Evolutionary conservation across 2,888 invertebrate species (phyloP).

Genomic region (Eupithecia inturbata): DNA sequence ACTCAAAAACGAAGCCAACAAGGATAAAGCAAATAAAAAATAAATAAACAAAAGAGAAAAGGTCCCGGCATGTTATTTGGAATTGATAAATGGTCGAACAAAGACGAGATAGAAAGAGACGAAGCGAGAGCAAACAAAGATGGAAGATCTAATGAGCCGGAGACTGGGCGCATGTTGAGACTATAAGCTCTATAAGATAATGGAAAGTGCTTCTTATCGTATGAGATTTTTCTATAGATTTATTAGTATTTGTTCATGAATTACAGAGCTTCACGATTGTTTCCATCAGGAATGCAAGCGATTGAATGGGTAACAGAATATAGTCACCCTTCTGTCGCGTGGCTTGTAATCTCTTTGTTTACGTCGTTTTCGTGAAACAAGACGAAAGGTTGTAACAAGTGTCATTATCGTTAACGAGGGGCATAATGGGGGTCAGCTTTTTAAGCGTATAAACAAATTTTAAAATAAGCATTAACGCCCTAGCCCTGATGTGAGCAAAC

Average conservation of each 20-base stretch:
- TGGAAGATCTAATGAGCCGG: slow-evolving; percentile 74
- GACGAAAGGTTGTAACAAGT: slow-evolving; percentile 37
- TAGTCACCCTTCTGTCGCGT: slow-evolving; percentile 69
- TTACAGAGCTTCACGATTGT: slow-evolving; percentile 66
- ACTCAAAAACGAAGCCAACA: slow-evolving; percentile 72
- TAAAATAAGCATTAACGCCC: slow-evolving; percentile 6
- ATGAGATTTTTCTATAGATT: slow-evolving; percentile 46
- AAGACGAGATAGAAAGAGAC: slow-evolving; percentile 72
- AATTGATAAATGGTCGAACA: slow-evolving; percentile 83
- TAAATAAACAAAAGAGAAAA: slow-evolving; percentile 79
- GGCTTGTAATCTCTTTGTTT: slow-evolving; percentile 57
- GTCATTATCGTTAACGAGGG: slow-evolving; percentile 35
- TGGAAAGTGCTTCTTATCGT: slow-evolving; percentile 74
- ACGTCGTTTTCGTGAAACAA: slow-evolving; percentile 54
- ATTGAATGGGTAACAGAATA: slow-evolving; percentile 56
- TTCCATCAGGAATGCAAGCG: slow-evolving; percentile 56
- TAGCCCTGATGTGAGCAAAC: slow-evolving; percentile 4
- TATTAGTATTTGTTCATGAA: slow-evolving; percentile 57
- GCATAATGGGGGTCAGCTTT: slow-evolving; percentile 14
- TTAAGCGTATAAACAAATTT: slow-evolving; percentile 1
- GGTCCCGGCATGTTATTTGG: slow-evolving; percentile 83
- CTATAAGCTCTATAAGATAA: slow-evolving; percentile 75
- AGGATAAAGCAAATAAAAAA: slow-evolving; percentile 82
- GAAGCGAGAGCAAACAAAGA: slow-evolving; percentile 70
- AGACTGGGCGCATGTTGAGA: slow-evolving; percentile 64